Evolutionary conservation across 2,888 invertebrate species (phyloP).

Genomic region (Troglohyphantes excavatus): DNA sequence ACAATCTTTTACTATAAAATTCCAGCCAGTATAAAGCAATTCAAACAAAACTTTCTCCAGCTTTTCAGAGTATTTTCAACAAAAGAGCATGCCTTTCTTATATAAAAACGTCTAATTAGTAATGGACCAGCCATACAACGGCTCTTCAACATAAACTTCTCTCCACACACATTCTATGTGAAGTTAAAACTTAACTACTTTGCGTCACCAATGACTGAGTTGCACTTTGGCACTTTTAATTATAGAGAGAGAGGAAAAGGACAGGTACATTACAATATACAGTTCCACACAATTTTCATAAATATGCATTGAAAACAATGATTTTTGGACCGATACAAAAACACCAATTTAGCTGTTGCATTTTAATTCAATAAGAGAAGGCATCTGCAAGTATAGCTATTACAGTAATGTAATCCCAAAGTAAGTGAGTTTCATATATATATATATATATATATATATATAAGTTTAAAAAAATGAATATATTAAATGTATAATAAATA

Average conservation of each 20-base stretch:
- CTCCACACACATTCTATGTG: slow-evolving; percentile 35
- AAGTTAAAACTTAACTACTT: slow-evolving; percentile 48
- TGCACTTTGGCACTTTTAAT: slow-evolving; percentile 73
- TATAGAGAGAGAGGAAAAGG: slow-evolving; percentile 18
- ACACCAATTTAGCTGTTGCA: too few species aligned
- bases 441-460: too few species aligned
- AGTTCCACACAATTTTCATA: slow-evolving; percentile 28
- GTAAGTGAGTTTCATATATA: too few species aligned
- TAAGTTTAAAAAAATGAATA: too few species aligned
- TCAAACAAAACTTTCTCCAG: neutral
- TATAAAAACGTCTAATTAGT: slow-evolving; percentile 40
- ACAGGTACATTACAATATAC: neutral
- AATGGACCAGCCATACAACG: slow-evolving; percentile 72
- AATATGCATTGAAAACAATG: neutral
- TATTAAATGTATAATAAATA: too few species aligned
- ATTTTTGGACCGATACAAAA: too few species aligned
- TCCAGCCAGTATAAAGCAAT: neutral
- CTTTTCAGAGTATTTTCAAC: neutral
- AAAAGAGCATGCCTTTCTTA: slow-evolving; percentile 41
- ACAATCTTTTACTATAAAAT: too few species aligned
- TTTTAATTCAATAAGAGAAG: too few species aligned
- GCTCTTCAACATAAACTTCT: slow-evolving; percentile 26
- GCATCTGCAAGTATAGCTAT: too few species aligned
- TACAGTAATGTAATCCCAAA: too few species aligned
- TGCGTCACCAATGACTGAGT: slow-evolving; percentile 21